phyloP scores from a whole-genome alignment of 2,797 vertebrate genomes.

The Numenius phaeopus region DNA sequence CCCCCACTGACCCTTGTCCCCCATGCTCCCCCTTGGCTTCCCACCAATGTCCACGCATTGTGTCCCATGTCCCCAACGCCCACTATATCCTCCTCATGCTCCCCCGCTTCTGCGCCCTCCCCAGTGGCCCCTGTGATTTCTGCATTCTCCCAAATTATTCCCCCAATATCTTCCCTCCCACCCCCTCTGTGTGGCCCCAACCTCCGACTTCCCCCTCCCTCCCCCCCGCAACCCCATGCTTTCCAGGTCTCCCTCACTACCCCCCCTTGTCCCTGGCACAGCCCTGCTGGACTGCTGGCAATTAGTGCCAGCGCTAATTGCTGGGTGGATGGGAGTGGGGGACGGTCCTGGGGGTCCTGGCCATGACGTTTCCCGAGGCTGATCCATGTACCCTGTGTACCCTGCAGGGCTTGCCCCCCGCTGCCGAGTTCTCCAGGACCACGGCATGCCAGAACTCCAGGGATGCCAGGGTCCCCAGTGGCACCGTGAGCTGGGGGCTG shows the following conservation, averaged over 20 bases:
- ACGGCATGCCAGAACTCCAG: accelerated
- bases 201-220: neutral
- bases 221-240: too few relatives aligned
- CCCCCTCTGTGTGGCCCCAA: neutral
- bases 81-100: neutral
- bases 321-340: neutral
- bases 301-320: neutral
- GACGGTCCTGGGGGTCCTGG: too few relatives aligned
- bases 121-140: neutral
- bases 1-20: neutral
- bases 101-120: too few relatives aligned
- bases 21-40: neutral
- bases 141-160: too few relatives aligned
- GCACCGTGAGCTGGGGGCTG: neutral
- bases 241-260: neutral
- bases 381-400: neutral
- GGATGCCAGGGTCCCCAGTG: neutral
- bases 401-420: neutral
- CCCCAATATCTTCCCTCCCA: neutral
- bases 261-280: neutral
- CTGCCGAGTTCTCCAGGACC: neutral
- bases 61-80: neutral
- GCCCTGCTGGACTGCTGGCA: neutral
- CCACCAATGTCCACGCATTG: too few relatives aligned
- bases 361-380: neutral